phyloP scores from a whole-genome alignment of 2,797 vertebrate species.

The Hoplostethus mediterraneus region DNA sequence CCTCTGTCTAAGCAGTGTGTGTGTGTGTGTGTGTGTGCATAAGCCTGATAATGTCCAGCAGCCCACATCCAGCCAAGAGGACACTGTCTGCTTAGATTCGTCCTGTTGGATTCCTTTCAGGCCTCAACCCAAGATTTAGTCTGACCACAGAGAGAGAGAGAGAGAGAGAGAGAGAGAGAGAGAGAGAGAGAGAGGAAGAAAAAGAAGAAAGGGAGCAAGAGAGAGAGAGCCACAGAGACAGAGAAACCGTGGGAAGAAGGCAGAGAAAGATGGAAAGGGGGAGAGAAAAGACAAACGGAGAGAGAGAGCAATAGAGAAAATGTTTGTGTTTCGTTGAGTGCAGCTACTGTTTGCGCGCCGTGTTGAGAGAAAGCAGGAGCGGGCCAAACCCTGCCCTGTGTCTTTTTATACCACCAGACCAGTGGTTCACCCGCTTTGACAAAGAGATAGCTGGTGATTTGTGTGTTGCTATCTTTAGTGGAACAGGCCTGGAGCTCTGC shows the following conservation, averaged over 20 bases:
- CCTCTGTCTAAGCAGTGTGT: neutral
- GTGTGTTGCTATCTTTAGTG: slow-evolving; percentile 76
- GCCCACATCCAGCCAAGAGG: slow-evolving; percentile 19
- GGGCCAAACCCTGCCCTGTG: slow-evolving; percentile 29
- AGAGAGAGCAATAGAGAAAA: neutral
- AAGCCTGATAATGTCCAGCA: slow-evolving; percentile 26
- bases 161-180: neutral
- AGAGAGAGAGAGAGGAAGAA: neutral
- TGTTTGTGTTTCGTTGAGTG: slow-evolving; percentile 22
- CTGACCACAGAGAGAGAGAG: slow-evolving; percentile 17
- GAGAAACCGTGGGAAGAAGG: no score
- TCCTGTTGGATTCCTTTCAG: slow-evolving; percentile 32
- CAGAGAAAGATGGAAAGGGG: neutral
- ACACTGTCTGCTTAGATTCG: slow-evolving; percentile 39
- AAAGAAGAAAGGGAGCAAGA: neutral
- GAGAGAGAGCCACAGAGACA: no score
- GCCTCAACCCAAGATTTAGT: slow-evolving; percentile 24
- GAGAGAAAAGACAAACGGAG: neutral
- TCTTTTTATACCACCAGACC: slow-evolving; percentile 32
- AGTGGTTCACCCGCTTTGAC: slow-evolving; percentile 56
- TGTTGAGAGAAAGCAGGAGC: slow-evolving; percentile 20
- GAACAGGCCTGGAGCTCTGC: slow-evolving; percentile 56
- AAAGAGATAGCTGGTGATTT: slow-evolving; percentile 76
- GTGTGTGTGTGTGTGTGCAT: slow-evolving; percentile 5
- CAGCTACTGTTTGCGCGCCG: slow-evolving; percentile 28